Base-by-base conservation (phyloP, 2,113 vertebrate species). In the Meleagris gallopavo region DNA sequence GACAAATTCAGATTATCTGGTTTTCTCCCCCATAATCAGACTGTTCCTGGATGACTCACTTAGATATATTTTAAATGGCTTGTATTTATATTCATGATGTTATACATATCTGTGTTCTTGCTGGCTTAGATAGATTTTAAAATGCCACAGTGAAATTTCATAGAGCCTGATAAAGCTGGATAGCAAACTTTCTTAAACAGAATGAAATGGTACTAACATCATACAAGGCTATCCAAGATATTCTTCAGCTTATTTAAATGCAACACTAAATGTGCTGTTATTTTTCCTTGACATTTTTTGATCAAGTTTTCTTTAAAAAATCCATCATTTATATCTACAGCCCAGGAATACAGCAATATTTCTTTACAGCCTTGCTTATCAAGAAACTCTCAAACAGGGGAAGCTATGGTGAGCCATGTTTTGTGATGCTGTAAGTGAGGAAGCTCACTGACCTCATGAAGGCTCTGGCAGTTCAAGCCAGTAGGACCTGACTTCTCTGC, bases 1-100 rank as follows among this genome's bases (percentile, higher is more conserved):
- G 96, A 94, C 95, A 96, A 96, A 97, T 96, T 97, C 94, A 96
- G 90, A 94, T 81, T 74, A 86, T 96, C 84, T 97, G 75, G 77
- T 88, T 93, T 93, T 95, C 89, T 97, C 95, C 87, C 25, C 38
- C 90, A 69, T 89, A 91, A 96, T 95, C 90, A 93, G 91, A 87
- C 45, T 84, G 94, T 94, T 95, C 83, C 83, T 94, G 92, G 76
- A 94, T 96, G 95, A 94, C 89, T 88, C 7, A 7, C 89, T 97
- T 96, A 96, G 89, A 95, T 95, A 86, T 96, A 91, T 96, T 97
- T 96, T 94, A 95, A 97, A 96, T 88, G 67, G 86, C 48, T 96
- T 93, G 79, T 95, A 96, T 97, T 97, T 97, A 97, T 71, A 95
- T 94, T 96, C 92, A 84, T 94, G 86, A 65, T 86, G 72, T 77